These are phyloP conservation scores for Anguilla megastoma DNA, from an alignment of 2,797 vertebrate species.

Conservation along the genomic window DNA sequence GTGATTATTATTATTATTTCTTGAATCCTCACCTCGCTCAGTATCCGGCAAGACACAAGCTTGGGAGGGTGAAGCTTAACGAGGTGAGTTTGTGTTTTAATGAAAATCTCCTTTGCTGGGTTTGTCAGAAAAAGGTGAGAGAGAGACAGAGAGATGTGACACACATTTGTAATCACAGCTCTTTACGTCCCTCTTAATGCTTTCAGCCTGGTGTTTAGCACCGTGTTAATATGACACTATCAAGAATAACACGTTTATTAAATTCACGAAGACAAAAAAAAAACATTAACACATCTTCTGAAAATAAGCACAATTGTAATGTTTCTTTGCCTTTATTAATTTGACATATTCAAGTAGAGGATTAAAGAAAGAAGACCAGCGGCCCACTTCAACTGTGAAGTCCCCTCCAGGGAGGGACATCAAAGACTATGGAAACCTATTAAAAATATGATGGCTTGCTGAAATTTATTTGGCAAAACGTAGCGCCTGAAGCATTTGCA, in stretches of 20 bases:
- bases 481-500: not conserved
- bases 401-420: not conserved
- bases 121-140: not conserved
- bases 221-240: not conserved
- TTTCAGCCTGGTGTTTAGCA: not conserved
- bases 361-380: not conserved
- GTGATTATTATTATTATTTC: conserved; percentile 7
- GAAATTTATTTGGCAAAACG: conserved; percentile 3
- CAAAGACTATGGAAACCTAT: not conserved
- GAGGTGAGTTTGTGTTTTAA: conserved; percentile 15
- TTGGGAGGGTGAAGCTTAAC: not conserved
- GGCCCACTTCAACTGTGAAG: not conserved
- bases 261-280: not conserved
- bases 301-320: conserved; percentile 6
- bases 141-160: not conserved
- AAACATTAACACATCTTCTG: not conserved
- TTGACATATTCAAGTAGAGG: not conserved
- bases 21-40: conserved; percentile 1
- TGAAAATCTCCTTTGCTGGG: not conserved
- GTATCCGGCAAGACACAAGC: not conserved
- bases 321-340: not conserved
- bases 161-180: not conserved
- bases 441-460: conserved; percentile 4
- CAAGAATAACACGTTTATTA: not conserved
- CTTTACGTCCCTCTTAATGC: not conserved